Percentiles rank a stretch among this genome's conserved stretches.
Evolutionary conservation across 2,888 invertebrate genomes (phyloP).

Genomic region (Panopea generosa): DNA sequence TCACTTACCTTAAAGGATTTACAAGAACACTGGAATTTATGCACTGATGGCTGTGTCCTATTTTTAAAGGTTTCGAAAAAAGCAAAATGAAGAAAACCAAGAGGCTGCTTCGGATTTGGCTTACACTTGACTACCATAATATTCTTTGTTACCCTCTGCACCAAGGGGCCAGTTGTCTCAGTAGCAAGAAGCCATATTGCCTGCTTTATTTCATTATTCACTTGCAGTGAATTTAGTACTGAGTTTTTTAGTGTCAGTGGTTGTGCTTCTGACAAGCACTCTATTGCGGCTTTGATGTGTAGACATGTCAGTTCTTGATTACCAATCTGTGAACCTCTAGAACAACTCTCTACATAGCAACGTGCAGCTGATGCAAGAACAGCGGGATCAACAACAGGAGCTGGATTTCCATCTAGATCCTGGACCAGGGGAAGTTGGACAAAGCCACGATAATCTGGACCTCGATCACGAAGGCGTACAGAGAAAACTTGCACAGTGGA

Average conservation of each 20-base stretch:
- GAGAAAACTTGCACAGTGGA: conserved; percentile 88
- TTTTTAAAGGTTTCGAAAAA: conserved; percentile 86
- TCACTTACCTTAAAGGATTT: conserved; percentile 86
- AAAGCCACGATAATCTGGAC: conserved; percentile 91
- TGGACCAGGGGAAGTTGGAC: conserved; percentile 87
- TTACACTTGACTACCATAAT: conserved; percentile 91
- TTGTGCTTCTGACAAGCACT: conserved; percentile 88
- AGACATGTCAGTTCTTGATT: conserved; percentile 85
- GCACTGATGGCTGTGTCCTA: conserved; percentile 84
- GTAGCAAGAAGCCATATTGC: conserved; percentile 88
- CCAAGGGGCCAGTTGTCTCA: conserved; percentile 88
- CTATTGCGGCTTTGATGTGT: conserved; percentile 89
- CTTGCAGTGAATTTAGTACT: conserved; percentile 88
- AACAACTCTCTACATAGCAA: conserved; percentile 85
- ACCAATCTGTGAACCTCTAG: conserved; percentile 65
- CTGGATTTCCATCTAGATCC: conserved; percentile 83
- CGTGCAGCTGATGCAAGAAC: conserved; percentile 82
- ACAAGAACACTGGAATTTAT: conserved; percentile 88
- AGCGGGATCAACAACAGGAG: conserved; percentile 77
- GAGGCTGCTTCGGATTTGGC: conserved; percentile 89
- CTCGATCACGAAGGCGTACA: conserved; percentile 89
- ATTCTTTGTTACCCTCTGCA: conserved; percentile 90
- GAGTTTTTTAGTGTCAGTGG: conserved; percentile 88
- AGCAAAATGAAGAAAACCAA: conserved; percentile 90
- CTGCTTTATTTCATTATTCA: conserved; percentile 88